These are phyloP conservation scores for Anthophora plumipes DNA, from an alignment of 2,888 invertebrate genomes.

Conservation along the genomic window DNA sequence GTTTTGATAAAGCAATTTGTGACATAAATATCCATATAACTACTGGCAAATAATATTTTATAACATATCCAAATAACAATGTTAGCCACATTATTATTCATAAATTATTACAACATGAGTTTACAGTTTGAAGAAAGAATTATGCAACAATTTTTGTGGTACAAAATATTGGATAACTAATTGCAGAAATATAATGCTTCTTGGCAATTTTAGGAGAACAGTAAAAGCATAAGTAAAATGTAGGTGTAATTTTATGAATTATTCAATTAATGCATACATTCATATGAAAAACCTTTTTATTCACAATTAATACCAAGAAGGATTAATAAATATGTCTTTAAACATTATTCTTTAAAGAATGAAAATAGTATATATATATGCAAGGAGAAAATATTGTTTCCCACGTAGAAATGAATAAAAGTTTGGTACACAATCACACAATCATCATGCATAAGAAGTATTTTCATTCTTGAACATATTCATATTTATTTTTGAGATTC, in stretches of 20 bases:
- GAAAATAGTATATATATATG: conserved; percentile 64
- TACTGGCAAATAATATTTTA: conserved; percentile 49
- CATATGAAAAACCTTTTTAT: neutral
- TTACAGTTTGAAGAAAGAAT: conserved; percentile 63
- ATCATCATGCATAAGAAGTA: conserved; percentile 59
- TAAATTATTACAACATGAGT: conserved; percentile 38
- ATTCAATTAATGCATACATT: conserved; percentile 11
- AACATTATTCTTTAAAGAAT: conserved; percentile 60
- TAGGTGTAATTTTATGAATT: conserved; percentile 29
- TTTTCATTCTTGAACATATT: conserved; percentile 69
- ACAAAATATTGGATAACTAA: conserved; percentile 20
- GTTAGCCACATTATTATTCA: conserved; percentile 43
- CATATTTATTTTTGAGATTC: conserved; percentile 61
- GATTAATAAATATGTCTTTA: conserved; percentile 42
- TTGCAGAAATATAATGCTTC: conserved; percentile 57
- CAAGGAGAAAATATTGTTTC: conserved; percentile 21
- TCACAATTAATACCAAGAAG: conserved; percentile 37
- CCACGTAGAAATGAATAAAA: conserved; percentile 28
- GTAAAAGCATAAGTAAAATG: conserved; percentile 5
- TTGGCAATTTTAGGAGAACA: conserved; percentile 42
- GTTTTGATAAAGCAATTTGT: conserved; percentile 34
- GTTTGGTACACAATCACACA: conserved; percentile 37
- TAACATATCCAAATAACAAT: conserved; percentile 51
- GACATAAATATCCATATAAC: conserved; percentile 31
- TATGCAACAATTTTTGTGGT: conserved; percentile 23